These are phyloP conservation scores for Crenichthys baileyi DNA, from an alignment of 2,797 vertebrate species.

Conservation along the genomic window DNA sequence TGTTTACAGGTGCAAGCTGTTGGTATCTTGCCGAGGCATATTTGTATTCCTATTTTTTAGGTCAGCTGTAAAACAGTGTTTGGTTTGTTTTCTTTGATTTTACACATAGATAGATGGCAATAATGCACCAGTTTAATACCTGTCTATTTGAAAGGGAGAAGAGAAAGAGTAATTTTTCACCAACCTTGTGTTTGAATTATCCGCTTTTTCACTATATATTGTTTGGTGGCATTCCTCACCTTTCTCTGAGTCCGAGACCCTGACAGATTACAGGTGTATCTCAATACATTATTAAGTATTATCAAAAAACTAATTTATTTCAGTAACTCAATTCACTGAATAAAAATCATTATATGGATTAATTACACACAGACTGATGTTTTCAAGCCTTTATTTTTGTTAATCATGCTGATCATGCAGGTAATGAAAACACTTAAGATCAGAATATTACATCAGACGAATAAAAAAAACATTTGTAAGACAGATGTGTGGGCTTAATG, in stretches of 20 bases:
- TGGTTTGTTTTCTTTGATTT: background rate
- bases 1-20: conserved; percentile 4
- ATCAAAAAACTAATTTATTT: background rate
- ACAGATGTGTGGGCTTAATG: no score
- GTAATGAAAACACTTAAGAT: no score
- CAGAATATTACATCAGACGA: no score
- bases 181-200: background rate
- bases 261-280: background rate
- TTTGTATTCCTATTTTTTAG: background rate
- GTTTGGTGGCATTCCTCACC: background rate
- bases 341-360: background rate
- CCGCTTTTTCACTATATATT: background rate
- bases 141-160: background rate
- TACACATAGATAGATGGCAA: background rate
- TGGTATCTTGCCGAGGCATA: background rate
- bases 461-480: no score
- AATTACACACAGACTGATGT: background rate
- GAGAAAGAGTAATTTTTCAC: background rate
- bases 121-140: background rate
- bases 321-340: background rate
- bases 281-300: background rate
- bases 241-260: background rate
- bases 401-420: no score
- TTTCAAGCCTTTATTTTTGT: no score
- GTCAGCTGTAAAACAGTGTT: background rate